Evolutionary conservation across 92 coral and sea anemone species (phyloP).

Genomic region (Zoanthus sansibaricus): DNA sequence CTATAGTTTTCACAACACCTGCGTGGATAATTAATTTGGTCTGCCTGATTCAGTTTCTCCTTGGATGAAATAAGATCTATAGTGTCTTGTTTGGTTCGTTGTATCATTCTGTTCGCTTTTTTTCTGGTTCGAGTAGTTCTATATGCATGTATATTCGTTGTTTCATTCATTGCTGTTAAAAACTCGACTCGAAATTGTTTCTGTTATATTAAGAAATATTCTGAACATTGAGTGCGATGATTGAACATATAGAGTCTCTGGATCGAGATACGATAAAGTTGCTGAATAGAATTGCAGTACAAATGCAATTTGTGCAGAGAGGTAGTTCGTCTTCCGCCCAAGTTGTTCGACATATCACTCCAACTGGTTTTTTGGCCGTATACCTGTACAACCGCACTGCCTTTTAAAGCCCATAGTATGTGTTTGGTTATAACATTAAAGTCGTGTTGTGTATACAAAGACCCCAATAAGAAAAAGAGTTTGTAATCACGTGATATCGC

Average conservation of each 20-base stretch:
- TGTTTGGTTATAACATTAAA: constrained; percentile 32
- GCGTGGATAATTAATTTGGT: constrained; percentile 43
- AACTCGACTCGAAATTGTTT: not conserved
- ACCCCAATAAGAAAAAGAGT: constrained; percentile 42
- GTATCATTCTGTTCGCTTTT: not conserved
- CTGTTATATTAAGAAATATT: not conserved
- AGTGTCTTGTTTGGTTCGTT: not conserved
- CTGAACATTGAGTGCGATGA: not conserved
- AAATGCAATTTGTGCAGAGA: not conserved
- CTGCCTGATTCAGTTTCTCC: constrained; percentile 29
- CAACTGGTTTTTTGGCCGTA: constrained; percentile 17
- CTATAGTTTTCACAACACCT: constrained; percentile 11
- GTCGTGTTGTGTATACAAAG: constrained; percentile 43
- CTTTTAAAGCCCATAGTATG: constrained; percentile 42
- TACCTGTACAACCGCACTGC: constrained; percentile 41
- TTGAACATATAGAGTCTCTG: not conserved
- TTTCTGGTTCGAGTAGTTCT: not conserved
- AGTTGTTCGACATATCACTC: not conserved
- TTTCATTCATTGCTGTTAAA: not conserved
- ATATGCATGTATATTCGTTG: not conserved
- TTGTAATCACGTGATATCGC: constrained; percentile 36
- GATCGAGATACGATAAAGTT: not conserved
- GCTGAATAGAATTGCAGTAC: not conserved
- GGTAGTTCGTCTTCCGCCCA: not conserved
- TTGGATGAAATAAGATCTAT: not conserved